phyloP scores from a whole-genome alignment of 2,888 invertebrate genomes.

The Poecilus cupreus region DNA sequence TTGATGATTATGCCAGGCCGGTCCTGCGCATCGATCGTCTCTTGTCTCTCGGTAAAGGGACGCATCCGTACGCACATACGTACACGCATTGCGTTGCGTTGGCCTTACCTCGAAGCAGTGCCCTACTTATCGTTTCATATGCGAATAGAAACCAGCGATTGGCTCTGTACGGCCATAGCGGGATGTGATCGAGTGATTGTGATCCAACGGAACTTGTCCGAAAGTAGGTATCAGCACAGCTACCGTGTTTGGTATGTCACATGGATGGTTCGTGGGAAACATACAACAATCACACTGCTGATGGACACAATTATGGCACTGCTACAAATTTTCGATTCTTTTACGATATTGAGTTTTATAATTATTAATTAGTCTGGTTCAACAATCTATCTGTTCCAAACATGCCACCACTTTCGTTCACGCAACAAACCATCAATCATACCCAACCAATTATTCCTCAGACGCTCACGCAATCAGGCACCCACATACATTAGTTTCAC shows the following conservation, averaged over 20 bases:
- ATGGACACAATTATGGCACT: too few species aligned
- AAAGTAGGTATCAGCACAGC: constrained; percentile 31
- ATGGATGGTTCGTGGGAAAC: background rate
- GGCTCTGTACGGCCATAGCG: background rate
- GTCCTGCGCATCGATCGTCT: background rate
- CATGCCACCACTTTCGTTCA: too few species aligned
- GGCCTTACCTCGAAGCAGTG: background rate
- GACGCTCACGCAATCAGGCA: too few species aligned
- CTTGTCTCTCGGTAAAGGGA: constrained; percentile 3
- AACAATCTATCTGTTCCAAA: too few species aligned
- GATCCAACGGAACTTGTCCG: constrained; percentile 34
- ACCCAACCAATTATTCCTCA: too few species aligned
- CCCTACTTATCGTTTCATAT: constrained; percentile 7
- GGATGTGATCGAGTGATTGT: constrained; percentile 8
- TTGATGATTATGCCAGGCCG: background rate
- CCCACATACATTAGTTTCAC: too few species aligned
- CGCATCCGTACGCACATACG: background rate
- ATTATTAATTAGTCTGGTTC: too few species aligned
- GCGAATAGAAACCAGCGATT: constrained; percentile 12
- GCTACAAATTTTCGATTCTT: too few species aligned
- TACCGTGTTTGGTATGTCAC: constrained; percentile 20
- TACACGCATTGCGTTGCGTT: background rate
- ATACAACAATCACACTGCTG: too few species aligned
- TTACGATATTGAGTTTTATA: too few species aligned
- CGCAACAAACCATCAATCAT: too few species aligned